These are phyloP conservation scores for Athalia circularis DNA, from an alignment of 2,888 invertebrate species.

Conservation along the genomic window DNA sequence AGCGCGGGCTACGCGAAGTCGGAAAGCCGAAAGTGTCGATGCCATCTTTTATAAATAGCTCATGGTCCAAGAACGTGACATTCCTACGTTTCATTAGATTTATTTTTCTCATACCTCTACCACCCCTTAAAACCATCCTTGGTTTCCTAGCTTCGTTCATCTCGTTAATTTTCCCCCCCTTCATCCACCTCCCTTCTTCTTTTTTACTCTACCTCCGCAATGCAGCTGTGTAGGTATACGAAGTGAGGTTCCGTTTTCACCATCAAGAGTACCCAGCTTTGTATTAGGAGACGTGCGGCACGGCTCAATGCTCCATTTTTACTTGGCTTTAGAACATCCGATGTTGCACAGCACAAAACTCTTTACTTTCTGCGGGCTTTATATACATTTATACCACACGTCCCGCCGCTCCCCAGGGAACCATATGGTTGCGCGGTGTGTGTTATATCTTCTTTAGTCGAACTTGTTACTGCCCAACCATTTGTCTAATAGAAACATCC, in stretches of 20 bases:
- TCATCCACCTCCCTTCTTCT: conserved; percentile 5
- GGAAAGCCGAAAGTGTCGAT: conserved; percentile 40
- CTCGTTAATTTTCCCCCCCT: neutral
- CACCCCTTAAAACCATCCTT: no score
- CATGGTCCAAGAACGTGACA: conserved; percentile 45
- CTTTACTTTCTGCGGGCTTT: no score
- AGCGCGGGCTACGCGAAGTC: neutral
- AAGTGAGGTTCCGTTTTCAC: no score
- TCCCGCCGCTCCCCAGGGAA: neutral
- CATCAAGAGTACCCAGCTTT: no score
- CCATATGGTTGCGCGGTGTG: conserved; percentile 5
- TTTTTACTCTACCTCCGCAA: neutral
- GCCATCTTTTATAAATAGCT: conserved; percentile 40
- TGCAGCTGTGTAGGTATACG: no score
- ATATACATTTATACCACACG: no score
- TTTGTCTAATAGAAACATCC: conserved; percentile 12
- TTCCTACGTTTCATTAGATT: conserved; percentile 38
- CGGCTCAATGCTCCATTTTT: conserved; percentile 21
- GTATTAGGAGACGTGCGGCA: no score
- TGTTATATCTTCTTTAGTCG: neutral
- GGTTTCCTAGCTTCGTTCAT: neutral
- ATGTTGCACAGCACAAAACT: no score
- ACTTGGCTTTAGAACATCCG: conserved; percentile 1
- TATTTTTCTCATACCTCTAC: conserved; percentile 8
- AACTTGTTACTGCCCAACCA: conserved; percentile 14